These are phyloP conservation scores for Sarcoramphus papa DNA, from an alignment of 2,797 vertebrate genomes.

Conservation along the genomic window DNA sequence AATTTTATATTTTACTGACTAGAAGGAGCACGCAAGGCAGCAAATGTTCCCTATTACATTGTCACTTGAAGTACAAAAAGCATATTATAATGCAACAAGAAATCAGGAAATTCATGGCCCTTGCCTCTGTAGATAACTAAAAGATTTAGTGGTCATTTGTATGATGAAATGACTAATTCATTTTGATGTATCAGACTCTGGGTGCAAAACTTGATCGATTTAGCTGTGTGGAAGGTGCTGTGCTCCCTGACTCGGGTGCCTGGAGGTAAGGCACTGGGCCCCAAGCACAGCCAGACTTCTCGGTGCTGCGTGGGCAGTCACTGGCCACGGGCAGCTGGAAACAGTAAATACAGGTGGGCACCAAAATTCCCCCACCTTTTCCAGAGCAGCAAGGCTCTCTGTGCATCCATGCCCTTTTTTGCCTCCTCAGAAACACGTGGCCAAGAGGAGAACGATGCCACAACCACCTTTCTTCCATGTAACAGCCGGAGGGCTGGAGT, in stretches of 20 bases:
- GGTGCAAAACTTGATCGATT: background rate
- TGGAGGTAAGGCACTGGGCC: background rate
- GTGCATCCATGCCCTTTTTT: background rate
- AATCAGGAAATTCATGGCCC: background rate
- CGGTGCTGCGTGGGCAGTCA: accelerated
- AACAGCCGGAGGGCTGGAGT: background rate
- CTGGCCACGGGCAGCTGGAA: background rate
- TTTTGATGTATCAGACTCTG: background rate
- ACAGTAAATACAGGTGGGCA: background rate
- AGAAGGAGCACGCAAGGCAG: background rate
- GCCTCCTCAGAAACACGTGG: accelerated
- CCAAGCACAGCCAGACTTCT: background rate
- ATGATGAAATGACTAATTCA: background rate
- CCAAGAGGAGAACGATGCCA: accelerated
- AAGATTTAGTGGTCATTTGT: background rate
- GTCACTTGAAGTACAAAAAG: background rate
- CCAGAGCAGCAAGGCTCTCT: background rate
- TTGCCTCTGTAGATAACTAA: background rate
- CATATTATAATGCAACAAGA: background rate
- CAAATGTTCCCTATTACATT: background rate
- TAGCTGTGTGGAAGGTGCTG: background rate
- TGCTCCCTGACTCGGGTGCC: background rate
- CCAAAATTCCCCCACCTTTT: background rate
- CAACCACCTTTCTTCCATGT: background rate
- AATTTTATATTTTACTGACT: background rate